Base-by-base conservation (phyloP, 2,888 invertebrate species). In the Subacronicta megacephala region DNA sequence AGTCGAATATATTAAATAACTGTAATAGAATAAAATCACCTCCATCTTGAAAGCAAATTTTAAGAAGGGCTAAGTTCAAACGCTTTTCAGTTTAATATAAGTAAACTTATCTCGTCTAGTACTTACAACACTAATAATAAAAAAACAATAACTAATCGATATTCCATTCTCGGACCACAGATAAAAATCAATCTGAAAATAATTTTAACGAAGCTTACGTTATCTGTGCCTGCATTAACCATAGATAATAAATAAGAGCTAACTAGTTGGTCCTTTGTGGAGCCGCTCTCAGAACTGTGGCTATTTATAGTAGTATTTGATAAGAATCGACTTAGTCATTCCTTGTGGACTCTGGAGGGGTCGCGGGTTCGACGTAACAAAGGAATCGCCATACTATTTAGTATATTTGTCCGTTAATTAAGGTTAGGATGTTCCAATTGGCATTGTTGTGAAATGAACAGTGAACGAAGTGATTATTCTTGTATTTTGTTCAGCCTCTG, bases 321-420 rank as follows among this genome's bases (percentile, higher is more conserved):
- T 75, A 75, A 77, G 75, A 50, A 68, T 75, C 68, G 60, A 50
- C 62, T 75, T 68, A 75, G 72, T 75, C 77, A 75, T 51, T 68
- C 52, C 44, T 37, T 50, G 13, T 60, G 57, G 52, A 53, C 18
- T 49, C 61, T 44, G 56, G 64, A 59, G 23, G 59, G 53, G 47
- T 57, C 43, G 43, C 33, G 33, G 41, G 43, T 44, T 56, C 31
- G 41, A 17, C 20, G 54, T 29, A 51, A 73, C 66, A 74, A 76
- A 70, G 62, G 75, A 69, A 31, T 46, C 26, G 18, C 41, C 15
- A 23, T 59, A 35, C 5, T 31, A 5, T n/a, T 31, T 31, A n/a
- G 4, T n/a, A 31, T 31, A 5, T n/a, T 6, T 55, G 33, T 41
- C 16, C 42, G 13, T 2, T 41, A 10, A 15, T 41, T 26, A 17